Percentiles rank a stretch among this genome's conserved stretches.
These are phyloP conservation scores for Martes martes DNA, from an alignment of 2,113 vertebrate genomes.

Conservation along the genomic window DNA sequence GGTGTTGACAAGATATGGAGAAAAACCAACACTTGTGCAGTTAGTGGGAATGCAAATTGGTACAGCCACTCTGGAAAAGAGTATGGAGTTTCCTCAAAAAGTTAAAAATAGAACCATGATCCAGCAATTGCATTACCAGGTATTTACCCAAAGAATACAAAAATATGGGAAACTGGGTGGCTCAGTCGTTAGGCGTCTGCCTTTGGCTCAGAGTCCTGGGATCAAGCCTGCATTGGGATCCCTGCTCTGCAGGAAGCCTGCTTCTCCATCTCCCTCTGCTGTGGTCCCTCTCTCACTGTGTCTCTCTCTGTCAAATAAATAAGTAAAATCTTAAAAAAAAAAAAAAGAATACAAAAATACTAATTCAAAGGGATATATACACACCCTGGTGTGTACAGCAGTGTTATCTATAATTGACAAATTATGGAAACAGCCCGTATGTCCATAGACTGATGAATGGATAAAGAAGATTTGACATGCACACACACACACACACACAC, in stretches of 20 bases:
- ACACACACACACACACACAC: background rate
- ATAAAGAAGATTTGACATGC: background rate
- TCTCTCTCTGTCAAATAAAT: no score
- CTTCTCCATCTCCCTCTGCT: no score
- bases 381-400: background rate
- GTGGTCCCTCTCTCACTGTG: no score
- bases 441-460: background rate
- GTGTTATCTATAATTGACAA: background rate
- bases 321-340: background rate
- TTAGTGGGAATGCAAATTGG: background rate
- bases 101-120: background rate
- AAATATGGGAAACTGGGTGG: background rate
- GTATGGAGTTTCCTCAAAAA: background rate
- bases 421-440: background rate
- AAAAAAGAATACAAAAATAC: background rate
- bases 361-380: background rate
- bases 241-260: no score
- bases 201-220: no score
- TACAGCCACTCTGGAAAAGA: background rate
- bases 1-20: background rate
- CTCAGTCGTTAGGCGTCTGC: no score
- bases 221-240: no score
- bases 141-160: background rate
- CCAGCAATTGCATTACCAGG: background rate
- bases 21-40: background rate